These are phyloP conservation scores for Cataglyphis rosenhaueri DNA, from an alignment of 2,888 invertebrate species.

Conservation along the genomic window DNA sequence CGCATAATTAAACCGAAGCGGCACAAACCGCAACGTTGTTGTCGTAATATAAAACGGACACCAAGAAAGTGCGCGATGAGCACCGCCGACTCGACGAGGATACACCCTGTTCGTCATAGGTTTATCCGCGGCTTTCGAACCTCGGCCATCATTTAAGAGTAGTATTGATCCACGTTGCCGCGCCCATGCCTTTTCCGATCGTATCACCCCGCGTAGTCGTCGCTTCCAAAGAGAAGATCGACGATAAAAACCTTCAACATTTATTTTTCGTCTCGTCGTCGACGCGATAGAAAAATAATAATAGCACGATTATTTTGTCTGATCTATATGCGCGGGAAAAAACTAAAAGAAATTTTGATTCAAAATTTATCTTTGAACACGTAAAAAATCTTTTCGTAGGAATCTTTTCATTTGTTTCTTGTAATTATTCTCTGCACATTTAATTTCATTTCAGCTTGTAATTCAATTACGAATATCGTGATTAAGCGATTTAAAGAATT, in stretches of 20 bases:
- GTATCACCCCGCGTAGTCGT: neutral
- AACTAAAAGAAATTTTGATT: neutral
- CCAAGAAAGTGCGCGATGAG: neutral
- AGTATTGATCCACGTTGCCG: slow-evolving; percentile 70
- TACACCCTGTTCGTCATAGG: slow-evolving; percentile 20
- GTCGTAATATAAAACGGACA: neutral
- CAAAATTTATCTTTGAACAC: neutral
- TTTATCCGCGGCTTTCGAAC: slow-evolving; percentile 56
- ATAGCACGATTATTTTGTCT: neutral
- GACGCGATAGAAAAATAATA: neutral
- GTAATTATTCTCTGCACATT: no score
- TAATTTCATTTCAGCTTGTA: no score
- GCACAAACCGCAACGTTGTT: neutral
- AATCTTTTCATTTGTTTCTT: no score
- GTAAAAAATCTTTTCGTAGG: neutral
- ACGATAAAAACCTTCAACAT: neutral
- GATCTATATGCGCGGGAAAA: neutral
- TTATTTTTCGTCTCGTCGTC: neutral
- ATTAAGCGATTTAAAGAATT: neutral
- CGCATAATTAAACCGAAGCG: neutral
- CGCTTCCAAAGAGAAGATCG: neutral
- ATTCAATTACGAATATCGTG: neutral
- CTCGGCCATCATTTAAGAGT: slow-evolving; percentile 48
- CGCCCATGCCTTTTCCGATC: slow-evolving; percentile 62
- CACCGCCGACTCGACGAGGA: neutral